Evolutionary conservation across 2,888 invertebrate genomes (phyloP), one percentile per base, ranked within the genome.

Genomic region (Thymelicus acteon): DNA sequence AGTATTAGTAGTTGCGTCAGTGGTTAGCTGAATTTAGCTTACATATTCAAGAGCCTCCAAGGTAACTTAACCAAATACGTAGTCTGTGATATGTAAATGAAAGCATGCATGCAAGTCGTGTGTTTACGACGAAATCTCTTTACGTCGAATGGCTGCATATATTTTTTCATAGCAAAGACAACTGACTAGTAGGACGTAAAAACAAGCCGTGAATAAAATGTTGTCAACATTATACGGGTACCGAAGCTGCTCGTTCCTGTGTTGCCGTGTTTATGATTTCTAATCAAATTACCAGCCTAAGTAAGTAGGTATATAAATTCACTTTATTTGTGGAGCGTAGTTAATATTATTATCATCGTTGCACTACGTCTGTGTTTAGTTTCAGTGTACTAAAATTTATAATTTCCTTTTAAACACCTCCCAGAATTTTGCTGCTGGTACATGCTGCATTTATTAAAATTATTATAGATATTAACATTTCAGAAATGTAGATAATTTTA

Each of bases 31-130:
- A 67, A 75, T 74, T 72, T 72, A 73, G 67, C 73, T 75, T 72
- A 76, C 74, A 74, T 76, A 75, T 76, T 74, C 74, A 76, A 72
- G 71, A 74, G 61, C 64, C 47, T 72, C 72, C 63, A 58, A 71
- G 72, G 67, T 69, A 62, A 57, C 68, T 62, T 69, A 69, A 69
- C 57, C 57, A 69, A 68, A 63, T 64, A 69, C 61, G 72, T 67
- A 72, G 67, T 65, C 74, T 76, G 72, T 75, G 74, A 74, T 73
- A 77, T 75, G 76, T 74, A 75, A 75, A 77, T 77, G 69, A 71
- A 67, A 47, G 72, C 72, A 69, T 61, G 66, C 61, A 71, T 62
- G 63, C 48, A 49, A 49, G 66, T 63, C 57, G 69, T 65, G 60
- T 72, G 54, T 69, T 48, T 54, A 60, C 63, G 24, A 47, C 19